Base-by-base conservation (phyloP, 30 jellyfish, hydroid and myxozoan species). In the Aurelia coerulea region DNA sequence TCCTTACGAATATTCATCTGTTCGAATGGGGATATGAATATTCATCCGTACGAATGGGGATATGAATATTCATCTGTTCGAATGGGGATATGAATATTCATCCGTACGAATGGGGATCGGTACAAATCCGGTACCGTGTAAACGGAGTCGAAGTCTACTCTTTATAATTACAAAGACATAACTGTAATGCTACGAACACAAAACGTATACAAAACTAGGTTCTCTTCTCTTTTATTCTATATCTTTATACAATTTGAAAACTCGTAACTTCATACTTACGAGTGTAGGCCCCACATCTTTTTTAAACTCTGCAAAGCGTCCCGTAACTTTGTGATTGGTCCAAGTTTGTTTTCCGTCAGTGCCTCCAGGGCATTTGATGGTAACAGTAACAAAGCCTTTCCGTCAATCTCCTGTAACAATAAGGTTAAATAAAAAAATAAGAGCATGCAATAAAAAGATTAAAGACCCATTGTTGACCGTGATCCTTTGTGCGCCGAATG, bases 351-450 rank as follows among this genome's bases (percentile, higher is more conserved):
- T 39, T 94, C 99, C 62, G 99, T 94, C 78, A 94, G 72, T 63
- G 99, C 94, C 75, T 94, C 99, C 80, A 94, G 92, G 18, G 96
- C 99, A 65, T 94, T 88, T 62, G 96, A 87, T 2, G 99, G 96
- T 6, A 94, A 74, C 60, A 94, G 80, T 17, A 94, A 76, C 54
- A 94, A 76, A 29, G 99, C 99, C 76, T 94, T 94, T 68, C 99
- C 99, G 72, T 94, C 99, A 34, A 94, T 94, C 60, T 94, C 99
- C 99, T 93, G 62, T 66, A 65, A 81, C 39, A 62, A 39, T 11
- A 52, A 64, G 23, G 11, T 23, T 12, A 29, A 49, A 23, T 23
- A 29, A 42, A 32, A 62, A 31, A 29, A 6, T 54, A 4, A 35
- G 65, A 16, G 4, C 18, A 2, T 4, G 49, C 49, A 37, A 37